Evolutionary conservation across 2,113 vertebrate species (phyloP), one percentile per base, ranked within the genome.

Genomic region (Calonectris borealis): DNA sequence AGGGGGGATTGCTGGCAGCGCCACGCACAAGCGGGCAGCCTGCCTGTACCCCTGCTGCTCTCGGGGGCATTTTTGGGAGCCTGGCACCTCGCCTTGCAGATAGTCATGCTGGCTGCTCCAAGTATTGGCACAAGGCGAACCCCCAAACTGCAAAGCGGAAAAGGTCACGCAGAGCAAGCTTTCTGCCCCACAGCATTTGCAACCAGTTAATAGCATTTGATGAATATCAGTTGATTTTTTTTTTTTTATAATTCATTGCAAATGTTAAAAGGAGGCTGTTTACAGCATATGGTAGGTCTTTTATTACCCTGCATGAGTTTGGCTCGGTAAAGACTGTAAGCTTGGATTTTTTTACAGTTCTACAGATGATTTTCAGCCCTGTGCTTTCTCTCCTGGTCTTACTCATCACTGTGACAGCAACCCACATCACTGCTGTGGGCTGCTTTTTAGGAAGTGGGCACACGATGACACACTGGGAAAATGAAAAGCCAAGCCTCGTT

Each of bases 401-500:
- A 93, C 86, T 97, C 91, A 96, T 66, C 31, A 3, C 62, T 22
- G 62, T 93, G 82, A 95, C 87, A 93, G 73, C 75, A 78, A 82
- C 86, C 40, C 61, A 51, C 81, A 93, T 77, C 93, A 70, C 78
- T n/a, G 78, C 85, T 77, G 90, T 88, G 84, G 93, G 91, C 16
- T 88, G 92, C 75, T 29, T 69, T 77, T 80, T 90, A 80, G 85
- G 90, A 93, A 94, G 93, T 90, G 78, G 93, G 91, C 87, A 65
- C 65, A 65, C 0, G 13, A 87, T 87, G 78, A 95, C 91, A 96
- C 75, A 64, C 51, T 38, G 31, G 51, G 46, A 81, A 81, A 97
- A 81, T 8, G 77, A 75, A 68, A 51, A 83, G 18, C 13, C 72
- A 89, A 77, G 58, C 38, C 26, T 87, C 77, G 21, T 70, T 76